Conservation (phyloP, 2,113 vertebrate genomes). For the Acrocephalus arundinaceus region DNA sequence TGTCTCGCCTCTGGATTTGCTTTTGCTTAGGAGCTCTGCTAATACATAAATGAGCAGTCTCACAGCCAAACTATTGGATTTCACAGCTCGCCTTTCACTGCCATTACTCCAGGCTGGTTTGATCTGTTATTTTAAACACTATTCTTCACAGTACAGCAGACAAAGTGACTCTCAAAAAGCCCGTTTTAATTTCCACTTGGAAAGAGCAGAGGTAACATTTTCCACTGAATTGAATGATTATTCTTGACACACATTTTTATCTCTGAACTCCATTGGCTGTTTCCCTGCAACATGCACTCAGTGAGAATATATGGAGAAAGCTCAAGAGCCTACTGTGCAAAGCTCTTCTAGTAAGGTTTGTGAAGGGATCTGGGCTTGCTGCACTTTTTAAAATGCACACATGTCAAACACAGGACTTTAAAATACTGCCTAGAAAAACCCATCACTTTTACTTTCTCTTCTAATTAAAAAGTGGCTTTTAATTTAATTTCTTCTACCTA, state of each 20-base stretch:
- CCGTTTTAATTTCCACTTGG: constrained; percentile 77
- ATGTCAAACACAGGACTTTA: background rate
- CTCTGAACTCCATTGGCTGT: constrained; percentile 52
- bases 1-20: constrained; percentile 33
- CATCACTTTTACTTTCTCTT: background rate
- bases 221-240: constrained; percentile 72
- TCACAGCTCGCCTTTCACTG: constrained; percentile 59
- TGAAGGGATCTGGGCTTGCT: background rate
- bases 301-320: constrained; percentile 32
- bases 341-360: background rate
- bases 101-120: constrained; percentile 61
- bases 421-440: background rate
- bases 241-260: constrained; percentile 71
- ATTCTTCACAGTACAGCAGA: constrained; percentile 69
- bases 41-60: constrained; percentile 49
- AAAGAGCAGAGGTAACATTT: constrained; percentile 76
- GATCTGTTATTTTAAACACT: constrained; percentile 74
- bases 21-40: constrained; percentile 55
- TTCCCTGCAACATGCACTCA: constrained; percentile 52
- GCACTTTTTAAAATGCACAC: background rate
- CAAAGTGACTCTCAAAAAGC: constrained; percentile 74
- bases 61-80: constrained; percentile 61
- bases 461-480: background rate
- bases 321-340: background rate
- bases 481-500: background rate